Percentiles rank a stretch among this genome's conserved stretches.
phyloP scores from a whole-genome alignment of 2,888 invertebrate species.

The Pachycephus smyrnensis region DNA sequence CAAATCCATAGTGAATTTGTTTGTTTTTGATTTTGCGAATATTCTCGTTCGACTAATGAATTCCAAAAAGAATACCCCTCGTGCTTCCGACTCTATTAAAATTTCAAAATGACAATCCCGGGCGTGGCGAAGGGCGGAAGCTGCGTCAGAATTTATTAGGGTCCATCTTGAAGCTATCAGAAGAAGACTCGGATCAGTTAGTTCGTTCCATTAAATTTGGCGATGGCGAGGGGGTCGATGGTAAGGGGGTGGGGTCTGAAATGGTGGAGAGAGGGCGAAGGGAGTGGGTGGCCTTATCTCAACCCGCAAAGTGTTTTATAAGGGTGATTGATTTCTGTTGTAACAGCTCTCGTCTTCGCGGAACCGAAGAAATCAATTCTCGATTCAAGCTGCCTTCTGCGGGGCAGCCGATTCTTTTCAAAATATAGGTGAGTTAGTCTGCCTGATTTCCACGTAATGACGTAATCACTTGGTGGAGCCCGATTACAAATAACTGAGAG shows the following conservation, averaged over 20 bases:
- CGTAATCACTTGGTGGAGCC: too few relatives aligned
- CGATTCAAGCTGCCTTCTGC: neutral
- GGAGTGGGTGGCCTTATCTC: neutral
- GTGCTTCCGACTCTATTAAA: neutral
- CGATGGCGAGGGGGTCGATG: neutral
- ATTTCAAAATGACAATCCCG: neutral
- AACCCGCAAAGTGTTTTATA: conserved; percentile 2
- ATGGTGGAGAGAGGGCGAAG: neutral
- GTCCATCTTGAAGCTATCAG: neutral
- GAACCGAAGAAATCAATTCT: neutral
- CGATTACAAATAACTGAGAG: neutral
- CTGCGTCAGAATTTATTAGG: neutral
- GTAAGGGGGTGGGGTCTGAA: neutral
- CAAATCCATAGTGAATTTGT: too few relatives aligned
- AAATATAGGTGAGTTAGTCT: neutral
- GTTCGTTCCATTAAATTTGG: conserved; percentile 3
- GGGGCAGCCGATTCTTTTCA: neutral
- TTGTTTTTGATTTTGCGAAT: neutral
- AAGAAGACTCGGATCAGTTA: neutral
- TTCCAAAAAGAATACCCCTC: too few relatives aligned
- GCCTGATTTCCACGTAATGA: neutral
- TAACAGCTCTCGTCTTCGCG: neutral
- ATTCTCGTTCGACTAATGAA: neutral
- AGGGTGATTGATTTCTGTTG: conserved; percentile 9
- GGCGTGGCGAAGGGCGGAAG: too few relatives aligned